Base-by-base conservation (phyloP, 1,140 invertebrate species). In the Uloborus diversus region DNA sequence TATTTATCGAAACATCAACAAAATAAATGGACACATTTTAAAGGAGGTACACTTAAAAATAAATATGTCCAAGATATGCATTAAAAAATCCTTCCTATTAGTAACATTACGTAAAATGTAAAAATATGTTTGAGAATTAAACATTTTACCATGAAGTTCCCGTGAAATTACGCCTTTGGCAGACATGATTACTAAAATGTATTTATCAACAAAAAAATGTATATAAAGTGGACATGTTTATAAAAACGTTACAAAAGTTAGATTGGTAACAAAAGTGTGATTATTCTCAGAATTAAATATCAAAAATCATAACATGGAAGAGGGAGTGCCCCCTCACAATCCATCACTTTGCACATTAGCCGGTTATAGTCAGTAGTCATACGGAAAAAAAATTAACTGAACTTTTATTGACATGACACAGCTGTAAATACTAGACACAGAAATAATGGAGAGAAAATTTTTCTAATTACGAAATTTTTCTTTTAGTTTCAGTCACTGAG, bases 141-240 rank as follows among this genome's bases (percentile, higher is more conserved):
- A 73, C 61, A 17, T 20, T 37, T 53, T 78, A 78, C 73, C 73
- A 30, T 78, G 73, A 37, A 78, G 73, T 78, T 78, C 73, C 20
- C 73, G 73, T 7, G 73, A 78, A 65, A 78, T 78, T 30, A 78
- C 49, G 62, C 73, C 73, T 78, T 78, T 78, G 0, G 73, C 62
- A 65, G 73, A 78, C 73, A 78, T 78, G 30, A 0, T 56, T 30
- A 23, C 14, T 37, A 25, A 30, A 11, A 28, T 56, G 20, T 33
- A 23, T 33, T 65, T 14, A 53, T 9, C 53, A 28, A 20, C 23
- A 14, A 75, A 64, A 64, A 33, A n/a, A 14, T 65, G 57, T 4
- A 65, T 35, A 56, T 27, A n/a, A n/a, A n/a, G 25, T 7, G 27
- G n/a, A 32, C 73, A 78, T 78, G 32, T 65, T 78, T 65, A 78